Conservation (phyloP, 2,113 vertebrate genomes). For the Corythaeola cristata region DNA sequence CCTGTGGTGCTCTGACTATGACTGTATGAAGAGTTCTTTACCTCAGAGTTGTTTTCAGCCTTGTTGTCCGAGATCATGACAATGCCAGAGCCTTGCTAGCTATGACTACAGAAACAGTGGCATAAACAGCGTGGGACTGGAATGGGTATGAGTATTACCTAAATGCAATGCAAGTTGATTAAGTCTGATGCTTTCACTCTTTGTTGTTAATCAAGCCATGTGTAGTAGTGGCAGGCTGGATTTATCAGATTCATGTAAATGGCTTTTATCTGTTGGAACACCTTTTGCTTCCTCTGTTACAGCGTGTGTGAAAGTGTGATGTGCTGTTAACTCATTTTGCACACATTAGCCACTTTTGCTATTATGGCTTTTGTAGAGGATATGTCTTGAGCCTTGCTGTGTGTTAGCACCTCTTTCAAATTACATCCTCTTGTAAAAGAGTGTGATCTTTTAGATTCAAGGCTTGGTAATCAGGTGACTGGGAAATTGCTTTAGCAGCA, state of each 20-base stretch:
- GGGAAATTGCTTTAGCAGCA: neutral
- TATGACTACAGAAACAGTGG: fast-evolving
- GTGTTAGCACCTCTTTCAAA: neutral
- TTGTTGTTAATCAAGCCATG: neutral
- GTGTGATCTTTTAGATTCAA: neutral
- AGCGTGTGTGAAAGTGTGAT: neutral
- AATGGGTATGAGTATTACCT: neutral
- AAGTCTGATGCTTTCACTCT: neutral
- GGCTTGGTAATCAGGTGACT: neutral
- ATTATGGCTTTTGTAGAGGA: neutral
- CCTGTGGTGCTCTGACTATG: neutral
- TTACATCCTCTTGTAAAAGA: neutral
- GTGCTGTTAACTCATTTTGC: neutral
- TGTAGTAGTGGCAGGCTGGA: neutral
- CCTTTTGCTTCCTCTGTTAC: neutral
- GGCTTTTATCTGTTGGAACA: neutral
- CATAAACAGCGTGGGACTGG: neutral
- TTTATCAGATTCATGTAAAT: neutral
- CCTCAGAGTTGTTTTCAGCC: neutral
- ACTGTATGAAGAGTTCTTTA: neutral
- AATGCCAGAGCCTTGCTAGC: neutral
- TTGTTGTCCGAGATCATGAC: neutral
- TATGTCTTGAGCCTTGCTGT: neutral
- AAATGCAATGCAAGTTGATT: neutral
- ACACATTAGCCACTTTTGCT: neutral